Conservation (phyloP, 1,140 invertebrate species). For the Pseudomyrmex pallidus region DNA sequence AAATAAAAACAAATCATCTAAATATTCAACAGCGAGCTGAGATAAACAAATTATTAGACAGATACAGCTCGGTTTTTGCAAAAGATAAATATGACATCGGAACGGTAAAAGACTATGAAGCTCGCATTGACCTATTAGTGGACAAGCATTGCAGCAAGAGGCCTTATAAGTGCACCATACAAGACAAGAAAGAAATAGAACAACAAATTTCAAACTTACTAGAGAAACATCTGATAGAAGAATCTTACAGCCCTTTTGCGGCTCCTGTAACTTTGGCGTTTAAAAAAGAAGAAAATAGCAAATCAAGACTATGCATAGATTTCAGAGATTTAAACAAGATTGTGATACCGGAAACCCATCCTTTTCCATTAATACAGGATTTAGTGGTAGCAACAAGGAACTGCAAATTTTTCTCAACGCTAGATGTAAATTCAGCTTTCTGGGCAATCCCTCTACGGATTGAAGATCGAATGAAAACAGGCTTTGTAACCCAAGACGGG, state of each 20-base stretch:
- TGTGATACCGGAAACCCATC: slow-evolving; percentile 50
- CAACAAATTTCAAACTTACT: neutral
- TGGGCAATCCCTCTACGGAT: neutral
- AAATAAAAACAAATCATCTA: neutral
- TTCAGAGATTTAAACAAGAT: neutral
- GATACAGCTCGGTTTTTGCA: slow-evolving; percentile 3
- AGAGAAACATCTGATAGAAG: slow-evolving; percentile 11
- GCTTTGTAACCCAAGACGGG: neutral
- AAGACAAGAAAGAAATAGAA: slow-evolving; percentile 28
- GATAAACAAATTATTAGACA: neutral
- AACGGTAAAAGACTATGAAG: slow-evolving; percentile 13
- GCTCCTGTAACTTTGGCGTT: slow-evolving; percentile 23
- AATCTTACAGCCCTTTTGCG: slow-evolving; percentile 19
- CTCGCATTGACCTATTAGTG: neutral
- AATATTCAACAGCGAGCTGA: neutral
- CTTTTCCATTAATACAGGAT: slow-evolving; percentile 70
- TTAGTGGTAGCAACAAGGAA: slow-evolving; percentile 20
- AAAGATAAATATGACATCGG: slow-evolving; percentile 43
- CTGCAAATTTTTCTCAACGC: slow-evolving; percentile 55
- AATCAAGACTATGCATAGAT: neutral
- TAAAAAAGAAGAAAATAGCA: neutral
- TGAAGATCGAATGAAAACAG: slow-evolving; percentile 24
- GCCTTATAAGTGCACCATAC: slow-evolving; percentile 13
- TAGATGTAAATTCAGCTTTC: slow-evolving; percentile 6
- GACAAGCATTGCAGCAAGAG: slow-evolving; percentile 31